Conservation (phyloP, 2,113 vertebrate species). For the Lutjanus erythropterus region DNA sequence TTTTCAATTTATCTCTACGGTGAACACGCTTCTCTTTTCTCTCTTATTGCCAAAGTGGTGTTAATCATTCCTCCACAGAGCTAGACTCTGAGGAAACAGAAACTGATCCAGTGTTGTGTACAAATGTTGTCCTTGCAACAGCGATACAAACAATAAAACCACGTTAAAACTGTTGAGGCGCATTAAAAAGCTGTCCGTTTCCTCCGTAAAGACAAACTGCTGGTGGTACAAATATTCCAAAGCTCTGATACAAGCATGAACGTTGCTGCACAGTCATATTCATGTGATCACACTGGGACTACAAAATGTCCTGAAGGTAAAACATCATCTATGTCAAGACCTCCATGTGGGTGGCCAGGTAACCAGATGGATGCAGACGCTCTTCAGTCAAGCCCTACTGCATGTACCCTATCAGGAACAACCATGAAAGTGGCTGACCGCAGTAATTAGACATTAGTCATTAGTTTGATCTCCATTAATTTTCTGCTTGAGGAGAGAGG, state of each 20-base stretch:
- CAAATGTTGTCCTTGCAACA: too few species aligned
- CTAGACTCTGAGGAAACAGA: too few species aligned
- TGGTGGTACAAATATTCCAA: background rate
- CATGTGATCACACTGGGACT: background rate
- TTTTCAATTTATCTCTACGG: too few species aligned
- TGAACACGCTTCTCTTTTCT: too few species aligned
- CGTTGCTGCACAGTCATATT: background rate
- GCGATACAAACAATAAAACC: too few species aligned
- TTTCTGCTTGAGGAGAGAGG: slow-evolving; percentile 55
- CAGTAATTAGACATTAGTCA: slow-evolving; percentile 51
- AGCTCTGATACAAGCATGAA: background rate
- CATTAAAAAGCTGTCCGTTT: too few species aligned
- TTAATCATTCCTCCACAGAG: too few species aligned
- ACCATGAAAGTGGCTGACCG: slow-evolving; percentile 47
- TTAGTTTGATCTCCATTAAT: slow-evolving; percentile 60
- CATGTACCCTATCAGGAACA: slow-evolving; percentile 5
- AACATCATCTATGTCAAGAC: slow-evolving; percentile 12
- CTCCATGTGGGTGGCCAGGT: slow-evolving; percentile 10
- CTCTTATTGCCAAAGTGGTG: too few species aligned
- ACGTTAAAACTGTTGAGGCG: too few species aligned
- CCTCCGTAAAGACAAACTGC: too few species aligned
- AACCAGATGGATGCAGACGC: slow-evolving; percentile 37
- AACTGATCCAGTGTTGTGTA: too few species aligned
- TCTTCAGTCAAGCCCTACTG: slow-evolving; percentile 16
- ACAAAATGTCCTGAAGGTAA: slow-evolving; percentile 9